Evolutionary conservation across 1,140 invertebrate species (phyloP).

Genomic region (Orchesella cincta): DNA sequence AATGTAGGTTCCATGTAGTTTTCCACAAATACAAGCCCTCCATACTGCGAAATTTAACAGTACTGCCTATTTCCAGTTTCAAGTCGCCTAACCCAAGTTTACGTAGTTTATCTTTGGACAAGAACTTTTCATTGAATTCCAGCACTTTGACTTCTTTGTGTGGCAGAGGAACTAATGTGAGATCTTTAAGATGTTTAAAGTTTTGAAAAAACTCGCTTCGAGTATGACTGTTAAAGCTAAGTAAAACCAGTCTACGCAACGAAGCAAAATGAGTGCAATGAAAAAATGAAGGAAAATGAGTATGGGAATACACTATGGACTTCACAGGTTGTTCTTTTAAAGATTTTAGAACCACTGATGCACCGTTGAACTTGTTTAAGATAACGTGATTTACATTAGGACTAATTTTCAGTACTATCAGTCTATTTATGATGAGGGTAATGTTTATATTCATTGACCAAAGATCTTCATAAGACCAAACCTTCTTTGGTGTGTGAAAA

Average conservation of each 20-base stretch:
- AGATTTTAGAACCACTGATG: not conserved
- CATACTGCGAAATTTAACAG: not conserved
- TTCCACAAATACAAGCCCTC: not conserved
- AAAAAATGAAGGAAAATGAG: not conserved
- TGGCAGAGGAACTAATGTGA: not conserved
- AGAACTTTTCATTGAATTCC: not conserved
- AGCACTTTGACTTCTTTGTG: not conserved
- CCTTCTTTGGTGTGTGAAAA: not conserved
- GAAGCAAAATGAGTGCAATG: not conserved
- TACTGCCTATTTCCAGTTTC: not conserved
- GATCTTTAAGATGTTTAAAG: conserved; percentile 20
- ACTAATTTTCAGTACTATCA: not conserved
- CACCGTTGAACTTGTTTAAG: conserved; percentile 1
- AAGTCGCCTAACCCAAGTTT: not conserved
- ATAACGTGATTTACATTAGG: not conserved
- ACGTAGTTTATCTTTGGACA: conserved; percentile 19
- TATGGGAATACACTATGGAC: not conserved
- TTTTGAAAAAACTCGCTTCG: not conserved
- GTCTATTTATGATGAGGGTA: not conserved
- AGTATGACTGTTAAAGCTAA: not conserved
- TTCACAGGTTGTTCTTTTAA: not conserved
- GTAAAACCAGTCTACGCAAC: not conserved
- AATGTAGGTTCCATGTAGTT: not conserved
- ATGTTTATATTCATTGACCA: conserved; percentile 4
- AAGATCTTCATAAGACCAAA: not conserved